Evolutionary conservation across 1,140 invertebrate species (phyloP).

Genomic region (Olivierus martensii): DNA sequence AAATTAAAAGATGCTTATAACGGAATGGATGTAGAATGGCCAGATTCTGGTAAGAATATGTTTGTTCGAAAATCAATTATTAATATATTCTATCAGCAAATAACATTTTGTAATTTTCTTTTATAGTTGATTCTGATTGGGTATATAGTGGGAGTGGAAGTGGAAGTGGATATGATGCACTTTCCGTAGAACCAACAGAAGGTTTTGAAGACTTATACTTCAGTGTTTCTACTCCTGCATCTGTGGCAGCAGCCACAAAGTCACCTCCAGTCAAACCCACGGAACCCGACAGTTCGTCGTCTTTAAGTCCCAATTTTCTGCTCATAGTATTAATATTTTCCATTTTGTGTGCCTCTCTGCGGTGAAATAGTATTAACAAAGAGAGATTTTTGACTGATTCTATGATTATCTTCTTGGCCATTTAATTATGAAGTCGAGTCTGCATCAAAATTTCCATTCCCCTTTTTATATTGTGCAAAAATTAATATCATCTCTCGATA

Average conservation of each 20-base stretch:
- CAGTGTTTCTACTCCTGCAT: conserved; percentile 8
- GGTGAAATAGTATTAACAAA: too few relatives aligned
- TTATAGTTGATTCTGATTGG: conserved; percentile 1
- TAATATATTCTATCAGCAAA: neutral
- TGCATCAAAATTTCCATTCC: too few relatives aligned
- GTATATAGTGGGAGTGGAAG: conserved; percentile 13
- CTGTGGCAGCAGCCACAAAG: conserved; percentile 1
- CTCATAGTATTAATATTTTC: too few relatives aligned
- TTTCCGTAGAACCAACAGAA: neutral
- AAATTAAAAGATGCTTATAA: conserved; percentile 75
- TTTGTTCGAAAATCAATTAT: neutral
- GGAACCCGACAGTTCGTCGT: too few relatives aligned
- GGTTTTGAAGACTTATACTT: conserved; percentile 15
- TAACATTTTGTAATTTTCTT: neutral
- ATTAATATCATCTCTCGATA: too few relatives aligned
- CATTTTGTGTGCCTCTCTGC: too few relatives aligned
- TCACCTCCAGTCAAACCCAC: neutral
- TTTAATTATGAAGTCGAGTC: too few relatives aligned
- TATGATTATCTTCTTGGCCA: too few relatives aligned
- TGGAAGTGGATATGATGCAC: conserved; percentile 11
- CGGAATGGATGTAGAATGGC: conserved; percentile 77
- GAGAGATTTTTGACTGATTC: too few relatives aligned
- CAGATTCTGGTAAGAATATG: conserved; percentile 15
- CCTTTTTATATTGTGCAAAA: too few relatives aligned
- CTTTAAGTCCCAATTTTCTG: too few relatives aligned